Evolutionary conservation across 2,888 invertebrate species (phyloP), one percentile per base, ranked within the genome.

Genomic region (Calameuta idolon): DNA sequence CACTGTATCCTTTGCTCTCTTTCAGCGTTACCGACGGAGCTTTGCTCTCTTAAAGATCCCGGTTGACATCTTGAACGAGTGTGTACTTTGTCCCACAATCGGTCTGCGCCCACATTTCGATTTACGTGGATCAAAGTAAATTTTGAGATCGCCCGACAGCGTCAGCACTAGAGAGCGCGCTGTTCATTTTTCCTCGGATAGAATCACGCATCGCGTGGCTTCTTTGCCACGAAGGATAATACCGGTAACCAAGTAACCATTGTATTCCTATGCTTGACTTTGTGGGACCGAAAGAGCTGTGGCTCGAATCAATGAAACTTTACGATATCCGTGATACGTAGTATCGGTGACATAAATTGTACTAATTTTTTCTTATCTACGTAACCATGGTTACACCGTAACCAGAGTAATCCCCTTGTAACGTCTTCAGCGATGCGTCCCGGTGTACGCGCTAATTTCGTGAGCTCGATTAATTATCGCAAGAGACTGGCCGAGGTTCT

Each of bases 401-500:
- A 23, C 23, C 35, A 35, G 35, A 55, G 55, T 55, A 55, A 55
- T 23, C 23, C 9, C 55, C 23, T 9, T 23, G 23, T 55, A 55
- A 15, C 55, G 23, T 55, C 55, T 23, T 23, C 9, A 55, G 55
- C 9, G 55, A 55, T 23, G 23, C 55, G 9, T 55, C 23, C 23
- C 55, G 55, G 9, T 55, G 23, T 23, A 23, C 12, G 71, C 31
- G 76, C 74, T 76, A 79, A 79, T 77, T 78, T 78, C 12, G 71
- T 23, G 75, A 75, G 78, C 55, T 55, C 78, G 83, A 81, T 81
- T 80, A 82, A 83, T 84, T 80, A 82, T 75, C 77, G 55, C 73
- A 75, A 40, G 34, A 40, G 75, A 75, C 73, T 74, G 76, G 75
- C 40, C 79, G 76, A 79, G 75, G 76, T 81, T 74, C 74, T 80